A percentile compares a stretch with the other conserved stretches of the same genome.
Conservation (phyloP, 1,140 invertebrate species). For the Drosophila ambigua region DNA sequence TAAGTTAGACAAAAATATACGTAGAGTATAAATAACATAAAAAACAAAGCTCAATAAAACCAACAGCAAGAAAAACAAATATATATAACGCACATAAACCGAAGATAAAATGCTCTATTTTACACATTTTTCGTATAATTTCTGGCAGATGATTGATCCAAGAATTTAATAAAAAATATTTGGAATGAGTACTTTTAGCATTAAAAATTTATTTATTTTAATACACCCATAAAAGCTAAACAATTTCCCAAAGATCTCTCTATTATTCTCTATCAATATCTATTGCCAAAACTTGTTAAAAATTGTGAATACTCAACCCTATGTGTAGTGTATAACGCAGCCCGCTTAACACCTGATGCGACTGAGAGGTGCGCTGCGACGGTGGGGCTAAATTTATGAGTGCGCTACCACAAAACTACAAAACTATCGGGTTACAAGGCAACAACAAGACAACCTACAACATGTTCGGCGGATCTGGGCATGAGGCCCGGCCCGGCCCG, state of each 20-base stretch:
- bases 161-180: background rate
- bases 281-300: too few species aligned
- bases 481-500: slow-evolving; percentile 1
- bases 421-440: slow-evolving; percentile 78
- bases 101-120: slow-evolving; percentile 33
- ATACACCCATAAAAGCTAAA: too few species aligned
- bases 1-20: slow-evolving; percentile 39
- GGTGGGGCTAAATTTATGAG: slow-evolving; percentile 69
- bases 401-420: slow-evolving; percentile 80
- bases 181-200: too few species aligned
- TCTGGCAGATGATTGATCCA: too few species aligned
- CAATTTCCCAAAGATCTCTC: too few species aligned
- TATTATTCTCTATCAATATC: too few species aligned
- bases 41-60: background rate
- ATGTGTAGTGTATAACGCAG: slow-evolving; percentile 34
- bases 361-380: slow-evolving; percentile 25
- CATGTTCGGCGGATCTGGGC: slow-evolving; percentile 59
- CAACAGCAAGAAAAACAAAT: background rate
- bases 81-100: background rate
- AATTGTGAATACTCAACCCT: background rate
- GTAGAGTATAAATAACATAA: slow-evolving; percentile 17
- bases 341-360: slow-evolving; percentile 78
- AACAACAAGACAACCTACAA: slow-evolving; percentile 81
- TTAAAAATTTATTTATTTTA: too few species aligned
- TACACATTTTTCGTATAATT: background rate